These are phyloP conservation scores for Hydractinia symbiolongicarpus DNA, from an alignment of 30 jellyfish, hydroid and myxozoan species.

Conservation along the genomic window DNA sequence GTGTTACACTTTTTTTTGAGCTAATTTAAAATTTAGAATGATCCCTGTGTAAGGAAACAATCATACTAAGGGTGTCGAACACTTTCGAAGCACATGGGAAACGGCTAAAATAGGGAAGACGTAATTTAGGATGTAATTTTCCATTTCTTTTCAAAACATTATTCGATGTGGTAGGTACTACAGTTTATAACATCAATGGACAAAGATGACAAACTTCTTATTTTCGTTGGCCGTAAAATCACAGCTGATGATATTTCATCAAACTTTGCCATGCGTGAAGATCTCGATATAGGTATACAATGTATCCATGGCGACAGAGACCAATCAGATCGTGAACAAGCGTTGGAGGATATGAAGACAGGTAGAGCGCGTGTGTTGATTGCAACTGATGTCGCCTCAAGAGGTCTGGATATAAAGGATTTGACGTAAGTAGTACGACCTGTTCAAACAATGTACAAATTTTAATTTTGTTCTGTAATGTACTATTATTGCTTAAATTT, in stretches of 20 bases:
- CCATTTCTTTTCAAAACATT: no score
- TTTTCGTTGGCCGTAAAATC: conserved; percentile 84
- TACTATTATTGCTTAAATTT: neutral
- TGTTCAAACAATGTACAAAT: neutral
- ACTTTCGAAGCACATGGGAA: neutral
- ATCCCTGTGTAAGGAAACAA: no score
- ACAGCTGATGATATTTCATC: conserved; percentile 87
- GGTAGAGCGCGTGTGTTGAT: conserved; percentile 94
- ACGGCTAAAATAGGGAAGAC: no score
- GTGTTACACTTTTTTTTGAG: no score
- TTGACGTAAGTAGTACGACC: conserved; percentile 85
- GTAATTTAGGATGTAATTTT: no score
- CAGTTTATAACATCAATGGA: conserved; percentile 60
- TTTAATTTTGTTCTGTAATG: no score
- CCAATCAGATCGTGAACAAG: conserved; percentile 93
- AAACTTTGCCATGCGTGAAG: conserved; percentile 74
- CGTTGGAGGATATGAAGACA: conserved; percentile 74
- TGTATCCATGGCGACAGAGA: conserved; percentile 97
- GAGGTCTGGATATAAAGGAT: conserved; percentile 95
- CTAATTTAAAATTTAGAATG: neutral
- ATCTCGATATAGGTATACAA: conserved; percentile 68
- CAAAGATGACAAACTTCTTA: conserved; percentile 65
- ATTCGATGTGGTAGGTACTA: conserved; percentile 33
- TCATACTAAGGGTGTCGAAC: no score
- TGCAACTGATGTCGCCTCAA: conserved; percentile 99